Base-by-base conservation (phyloP, 1,140 invertebrate species). In the Sesamia nonagrioides region DNA sequence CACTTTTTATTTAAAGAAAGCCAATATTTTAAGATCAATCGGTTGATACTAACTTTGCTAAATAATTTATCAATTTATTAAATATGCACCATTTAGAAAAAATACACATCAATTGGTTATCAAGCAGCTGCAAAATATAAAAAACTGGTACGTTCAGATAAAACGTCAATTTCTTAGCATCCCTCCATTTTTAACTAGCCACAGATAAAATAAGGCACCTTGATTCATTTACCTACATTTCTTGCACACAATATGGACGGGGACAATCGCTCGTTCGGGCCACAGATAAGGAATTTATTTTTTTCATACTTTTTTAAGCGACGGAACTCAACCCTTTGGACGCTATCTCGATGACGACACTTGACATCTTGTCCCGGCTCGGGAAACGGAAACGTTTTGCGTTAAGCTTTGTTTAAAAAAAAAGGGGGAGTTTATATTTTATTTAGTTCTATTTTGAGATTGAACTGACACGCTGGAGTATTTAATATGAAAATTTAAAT, bases 341-440 rank as follows among this genome's bases (percentile, higher is more conserved):
- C 86, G 87, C 87, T 91, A 91, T 91, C 89, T 85, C 76, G 77
- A 85, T 87, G 88, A 90, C 84, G 89, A 89, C 87, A 89, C 86
- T 77, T 77, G 77, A 73, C 85, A 82, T 87, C 84, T 86, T 88
- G 84, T 88, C 80, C 83, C 82, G 80, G 27, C 11, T 35, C 71
- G 72, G 72, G 48, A 77, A 77, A 77, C 60, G 74, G 76, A 71
- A 82, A 77, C 74, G 74, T 76, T 76, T 80, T 76, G 63, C 78
- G 66, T 80, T 76, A 79, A 69, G 50, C 72, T 76, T 76, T 76
- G 72, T 82, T 74, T 71, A 56, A 56, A 56, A 56, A 56, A 56
- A 27, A 66, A 56, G 50, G 17, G 42, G 48, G 45, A 75, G 27
- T 77, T 18, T 58, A 9, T 50, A 66, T 18, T 77, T 77, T 77